Conservation (phyloP, 2,888 invertebrate species). For the Trissonchulus latispiculum region DNA sequence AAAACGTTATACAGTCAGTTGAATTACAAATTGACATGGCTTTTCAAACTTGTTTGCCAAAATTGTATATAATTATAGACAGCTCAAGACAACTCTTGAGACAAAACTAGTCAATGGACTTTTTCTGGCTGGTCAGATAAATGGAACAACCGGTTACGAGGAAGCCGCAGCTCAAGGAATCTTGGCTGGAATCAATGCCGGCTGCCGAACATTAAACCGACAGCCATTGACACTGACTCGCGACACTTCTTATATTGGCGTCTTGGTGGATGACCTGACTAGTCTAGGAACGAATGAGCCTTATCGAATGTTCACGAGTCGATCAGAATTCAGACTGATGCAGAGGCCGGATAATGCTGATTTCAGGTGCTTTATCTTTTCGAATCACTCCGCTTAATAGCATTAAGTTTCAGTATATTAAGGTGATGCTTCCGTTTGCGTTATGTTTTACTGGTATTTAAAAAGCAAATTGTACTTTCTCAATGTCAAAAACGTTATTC, state of each 20-base stretch:
- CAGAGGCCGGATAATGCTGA: constrained; percentile 65
- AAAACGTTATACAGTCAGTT: no score
- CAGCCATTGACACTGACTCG: constrained; percentile 57
- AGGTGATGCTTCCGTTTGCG: no score
- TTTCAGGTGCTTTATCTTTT: no score
- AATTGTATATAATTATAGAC: no score
- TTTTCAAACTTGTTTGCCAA: no score
- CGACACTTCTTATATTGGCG: constrained; percentile 73
- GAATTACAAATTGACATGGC: no score
- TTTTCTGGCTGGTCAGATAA: constrained; percentile 80
- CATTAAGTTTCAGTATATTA: no score
- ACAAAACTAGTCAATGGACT: constrained; percentile 60
- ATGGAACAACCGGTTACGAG: constrained; percentile 83
- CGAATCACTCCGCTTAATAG: no score
- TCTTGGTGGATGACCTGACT: constrained; percentile 73
- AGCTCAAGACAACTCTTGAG: constrained; percentile 62
- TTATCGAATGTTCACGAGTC: constrained; percentile 80
- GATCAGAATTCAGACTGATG: constrained; percentile 68
- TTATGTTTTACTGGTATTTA: no score
- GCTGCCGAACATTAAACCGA: constrained; percentile 27
- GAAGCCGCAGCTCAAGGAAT: constrained; percentile 71
- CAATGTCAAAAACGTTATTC: no score
- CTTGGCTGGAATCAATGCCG: constrained; percentile 25
- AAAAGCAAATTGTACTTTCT: no score
- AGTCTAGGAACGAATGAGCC: constrained; percentile 71